A percentile compares a stretch with the other conserved stretches of the same genome.
These are phyloP conservation scores for Neodiprion pinetum DNA, from an alignment of 1,140 invertebrate genomes.

Conservation along the genomic window DNA sequence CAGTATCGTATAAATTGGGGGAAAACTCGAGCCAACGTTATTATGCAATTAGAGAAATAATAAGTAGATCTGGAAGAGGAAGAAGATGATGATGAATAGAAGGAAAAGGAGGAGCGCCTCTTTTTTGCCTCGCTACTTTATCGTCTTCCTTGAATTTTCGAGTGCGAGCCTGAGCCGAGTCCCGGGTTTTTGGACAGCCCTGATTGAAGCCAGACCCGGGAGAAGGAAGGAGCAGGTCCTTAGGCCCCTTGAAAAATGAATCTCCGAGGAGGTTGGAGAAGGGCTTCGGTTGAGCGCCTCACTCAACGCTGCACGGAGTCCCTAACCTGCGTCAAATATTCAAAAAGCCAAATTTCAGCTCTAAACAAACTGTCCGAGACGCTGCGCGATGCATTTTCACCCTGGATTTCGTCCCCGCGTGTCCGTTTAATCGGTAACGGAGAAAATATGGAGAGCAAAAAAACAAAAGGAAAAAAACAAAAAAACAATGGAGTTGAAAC, in stretches of 20 bases:
- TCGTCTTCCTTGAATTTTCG: background rate
- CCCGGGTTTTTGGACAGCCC: background rate
- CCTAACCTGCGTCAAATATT: conserved; percentile 39
- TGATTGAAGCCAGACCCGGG: conserved; percentile 13
- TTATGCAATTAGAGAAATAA: too few species aligned
- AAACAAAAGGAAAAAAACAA: too few species aligned
- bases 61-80: too few species aligned
- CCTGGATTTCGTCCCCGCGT: background rate
- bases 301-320: conserved; percentile 18
- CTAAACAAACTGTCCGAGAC: conserved; percentile 1
- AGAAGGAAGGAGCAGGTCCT: conserved; percentile 41
- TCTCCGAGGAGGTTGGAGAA: conserved; percentile 39
- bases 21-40: conserved; percentile 3
- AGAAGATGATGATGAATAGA: background rate
- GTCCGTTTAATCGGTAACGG: background rate
- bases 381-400: background rate
- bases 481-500: too few species aligned
- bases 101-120: background rate
- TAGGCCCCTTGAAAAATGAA: conserved; percentile 51
- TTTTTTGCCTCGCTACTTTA: background rate
- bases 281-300: conserved; percentile 19
- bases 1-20: conserved; percentile 9
- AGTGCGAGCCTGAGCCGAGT: background rate
- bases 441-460: too few species aligned
- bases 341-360: conserved; percentile 8